Conservation (phyloP, 1,140 invertebrate genomes). For the Temnothorax longispinosus region DNA sequence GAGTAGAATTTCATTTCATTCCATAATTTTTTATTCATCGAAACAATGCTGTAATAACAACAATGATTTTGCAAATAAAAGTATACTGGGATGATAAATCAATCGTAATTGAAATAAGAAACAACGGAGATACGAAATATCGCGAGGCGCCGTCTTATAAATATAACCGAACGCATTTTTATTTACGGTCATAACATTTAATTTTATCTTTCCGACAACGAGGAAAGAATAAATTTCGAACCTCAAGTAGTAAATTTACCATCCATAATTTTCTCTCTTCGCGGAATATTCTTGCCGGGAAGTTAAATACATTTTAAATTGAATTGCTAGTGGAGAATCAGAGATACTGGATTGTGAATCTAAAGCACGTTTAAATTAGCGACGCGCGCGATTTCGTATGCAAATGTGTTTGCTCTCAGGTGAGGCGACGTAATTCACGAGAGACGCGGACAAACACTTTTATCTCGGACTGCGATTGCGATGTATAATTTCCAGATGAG, state of each 20-base stretch:
- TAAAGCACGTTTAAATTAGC: constrained; percentile 22
- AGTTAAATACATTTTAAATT: neutral
- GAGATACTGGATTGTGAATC: neutral
- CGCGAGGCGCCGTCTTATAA: neutral
- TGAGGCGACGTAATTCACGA: constrained; percentile 4
- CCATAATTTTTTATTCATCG: neutral
- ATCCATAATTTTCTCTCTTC: neutral
- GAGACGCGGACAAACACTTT: constrained; percentile 22
- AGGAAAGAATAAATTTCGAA: neutral
- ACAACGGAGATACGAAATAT: neutral
- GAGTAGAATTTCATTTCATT: constrained; percentile 5
- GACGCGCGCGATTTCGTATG: constrained; percentile 8
- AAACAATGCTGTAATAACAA: neutral
- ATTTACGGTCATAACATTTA: neutral
- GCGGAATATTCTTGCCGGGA: no score
- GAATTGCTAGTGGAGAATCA: neutral
- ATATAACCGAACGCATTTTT: no score
- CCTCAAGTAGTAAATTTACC: neutral
- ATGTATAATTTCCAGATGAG: constrained; percentile 6
- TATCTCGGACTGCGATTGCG: constrained; percentile 24
- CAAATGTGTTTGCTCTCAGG: constrained; percentile 29
- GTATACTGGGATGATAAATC: neutral
- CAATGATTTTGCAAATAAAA: neutral
- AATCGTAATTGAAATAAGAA: constrained; percentile 2
- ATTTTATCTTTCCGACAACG: neutral